Conservation (phyloP, 1,140 invertebrate species). For the Drosophila arawakana region DNA sequence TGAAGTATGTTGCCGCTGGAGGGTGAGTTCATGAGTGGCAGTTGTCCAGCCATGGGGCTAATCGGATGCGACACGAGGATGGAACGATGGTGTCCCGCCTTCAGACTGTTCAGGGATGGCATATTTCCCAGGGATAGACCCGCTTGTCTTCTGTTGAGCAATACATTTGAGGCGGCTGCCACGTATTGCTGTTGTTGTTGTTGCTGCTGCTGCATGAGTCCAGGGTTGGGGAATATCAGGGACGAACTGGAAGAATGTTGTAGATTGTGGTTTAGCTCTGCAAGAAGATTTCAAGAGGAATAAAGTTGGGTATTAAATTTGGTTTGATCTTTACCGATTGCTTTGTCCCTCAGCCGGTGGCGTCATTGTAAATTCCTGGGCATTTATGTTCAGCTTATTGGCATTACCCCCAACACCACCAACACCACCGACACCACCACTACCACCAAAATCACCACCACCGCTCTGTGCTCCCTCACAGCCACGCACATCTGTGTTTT, state of each 20-base stretch:
- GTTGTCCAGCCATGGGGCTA: constrained; percentile 64
- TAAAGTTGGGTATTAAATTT: constrained; percentile 70
- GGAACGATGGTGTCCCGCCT: constrained; percentile 79
- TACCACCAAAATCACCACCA: constrained; percentile 47
- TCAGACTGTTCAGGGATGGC: constrained; percentile 47
- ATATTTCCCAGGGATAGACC: constrained; percentile 75
- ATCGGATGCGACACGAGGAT: constrained; percentile 78
- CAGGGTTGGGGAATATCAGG: constrained; percentile 80
- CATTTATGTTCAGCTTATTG: constrained; percentile 92
- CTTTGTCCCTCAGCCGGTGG: constrained; percentile 69
- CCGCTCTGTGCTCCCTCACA: constrained; percentile 3
- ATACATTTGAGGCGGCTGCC: constrained; percentile 58
- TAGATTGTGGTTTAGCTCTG: constrained; percentile 84
- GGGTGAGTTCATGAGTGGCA: constrained; percentile 86
- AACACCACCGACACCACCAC: constrained; percentile 61
- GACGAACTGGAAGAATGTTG: constrained; percentile 84
- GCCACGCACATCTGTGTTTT: constrained; percentile 67
- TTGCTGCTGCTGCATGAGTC: constrained; percentile 86
- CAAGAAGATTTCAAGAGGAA: constrained; percentile 71
- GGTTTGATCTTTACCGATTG: constrained; percentile 70
- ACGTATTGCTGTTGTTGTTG: constrained; percentile 84
- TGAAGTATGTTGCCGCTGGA: constrained; percentile 89
- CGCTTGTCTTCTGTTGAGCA: constrained; percentile 70
- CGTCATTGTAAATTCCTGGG: constrained; percentile 92
- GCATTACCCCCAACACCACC: constrained; percentile 45